Percentiles rank a stretch among this genome's conserved stretches.
Conservation (phyloP, 2,113 vertebrate species). For the Syngnathoides biaculeatus region DNA sequence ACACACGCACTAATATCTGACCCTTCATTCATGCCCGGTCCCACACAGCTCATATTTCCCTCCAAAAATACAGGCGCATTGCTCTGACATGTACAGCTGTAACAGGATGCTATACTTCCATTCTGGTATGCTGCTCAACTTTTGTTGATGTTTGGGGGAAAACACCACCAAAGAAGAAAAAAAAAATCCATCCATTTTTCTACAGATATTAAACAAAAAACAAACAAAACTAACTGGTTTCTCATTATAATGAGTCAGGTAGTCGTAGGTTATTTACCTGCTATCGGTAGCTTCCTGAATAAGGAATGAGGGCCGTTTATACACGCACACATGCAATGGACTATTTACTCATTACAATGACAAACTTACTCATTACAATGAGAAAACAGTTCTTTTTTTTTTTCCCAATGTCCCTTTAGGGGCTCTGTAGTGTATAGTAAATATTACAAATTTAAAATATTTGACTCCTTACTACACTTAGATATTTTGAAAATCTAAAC, state of each 20-base stretch:
- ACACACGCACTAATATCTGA: conserved; percentile 14
- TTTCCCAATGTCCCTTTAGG: too few species aligned
- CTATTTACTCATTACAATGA: too few species aligned
- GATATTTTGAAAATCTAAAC: neutral
- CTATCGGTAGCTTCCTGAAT: too few species aligned
- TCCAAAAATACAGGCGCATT: conserved; percentile 54
- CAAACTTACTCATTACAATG: too few species aligned
- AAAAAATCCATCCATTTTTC: neutral
- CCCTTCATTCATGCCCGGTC: conserved; percentile 38
- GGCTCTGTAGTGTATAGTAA: neutral
- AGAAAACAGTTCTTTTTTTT: too few species aligned
- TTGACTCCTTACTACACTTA: too few species aligned
- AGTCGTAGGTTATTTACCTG: too few species aligned
- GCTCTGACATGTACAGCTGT: conserved; percentile 37
- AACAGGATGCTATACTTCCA: conserved; percentile 34
- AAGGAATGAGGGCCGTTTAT: too few species aligned
- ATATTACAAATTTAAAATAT: neutral
- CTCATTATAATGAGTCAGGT: too few species aligned
- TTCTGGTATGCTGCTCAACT: conserved; percentile 44
- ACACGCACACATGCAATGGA: too few species aligned
- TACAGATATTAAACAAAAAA: too few species aligned
- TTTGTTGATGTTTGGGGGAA: neutral
- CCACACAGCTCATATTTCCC: conserved; percentile 47
- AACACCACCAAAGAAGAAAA: neutral
- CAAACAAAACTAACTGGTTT: too few species aligned